A percentile compares a stretch with the other conserved stretches of the same genome.
Evolutionary conservation across 2,797 vertebrate species (phyloP).

Genomic region (Dicrostonyx torquatus): DNA sequence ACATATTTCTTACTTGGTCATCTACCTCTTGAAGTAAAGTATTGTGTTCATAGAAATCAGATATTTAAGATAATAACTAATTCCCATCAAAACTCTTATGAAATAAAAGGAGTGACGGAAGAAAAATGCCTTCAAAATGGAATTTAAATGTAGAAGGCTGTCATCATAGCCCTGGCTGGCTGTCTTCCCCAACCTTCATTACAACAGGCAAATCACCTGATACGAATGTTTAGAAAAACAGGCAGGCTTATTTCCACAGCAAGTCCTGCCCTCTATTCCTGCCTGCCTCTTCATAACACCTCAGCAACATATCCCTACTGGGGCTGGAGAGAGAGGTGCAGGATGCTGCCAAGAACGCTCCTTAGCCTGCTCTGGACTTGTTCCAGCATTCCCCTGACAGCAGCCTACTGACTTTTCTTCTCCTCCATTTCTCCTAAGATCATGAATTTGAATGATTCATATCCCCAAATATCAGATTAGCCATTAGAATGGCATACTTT

Average conservation of each 20-base stretch:
- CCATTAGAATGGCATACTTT: conserved; percentile 17
- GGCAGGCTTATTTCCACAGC: not conserved
- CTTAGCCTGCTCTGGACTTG: conserved; percentile 16
- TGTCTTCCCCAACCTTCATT: not conserved
- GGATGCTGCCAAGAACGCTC: not conserved
- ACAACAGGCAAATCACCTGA: not conserved
- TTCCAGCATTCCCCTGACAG: conserved; percentile 7
- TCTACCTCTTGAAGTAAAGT: conserved; percentile 34
- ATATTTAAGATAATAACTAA: conserved; percentile 18
- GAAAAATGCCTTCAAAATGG: conserved; percentile 54
- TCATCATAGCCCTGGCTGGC: not conserved
- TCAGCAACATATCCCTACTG: not conserved
- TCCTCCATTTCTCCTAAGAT: conserved; percentile 49
- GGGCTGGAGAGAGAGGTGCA: not conserved
- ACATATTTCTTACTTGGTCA: conserved; percentile 15
- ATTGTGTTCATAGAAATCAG: not conserved
- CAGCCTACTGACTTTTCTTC: conserved; percentile 33
- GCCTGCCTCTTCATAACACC: not conserved
- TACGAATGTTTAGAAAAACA: conserved; percentile 1
- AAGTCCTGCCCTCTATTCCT: not conserved
- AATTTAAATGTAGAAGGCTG: conserved; percentile 40
- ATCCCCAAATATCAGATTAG: conserved; percentile 55
- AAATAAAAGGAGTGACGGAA: not conserved
- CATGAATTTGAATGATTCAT: conserved; percentile 34
- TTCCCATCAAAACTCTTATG: not conserved